Evolutionary conservation across 2,888 invertebrate genomes (phyloP), one percentile per base, ranked within the genome.

Genomic region (Synanthedon vespiformis): DNA sequence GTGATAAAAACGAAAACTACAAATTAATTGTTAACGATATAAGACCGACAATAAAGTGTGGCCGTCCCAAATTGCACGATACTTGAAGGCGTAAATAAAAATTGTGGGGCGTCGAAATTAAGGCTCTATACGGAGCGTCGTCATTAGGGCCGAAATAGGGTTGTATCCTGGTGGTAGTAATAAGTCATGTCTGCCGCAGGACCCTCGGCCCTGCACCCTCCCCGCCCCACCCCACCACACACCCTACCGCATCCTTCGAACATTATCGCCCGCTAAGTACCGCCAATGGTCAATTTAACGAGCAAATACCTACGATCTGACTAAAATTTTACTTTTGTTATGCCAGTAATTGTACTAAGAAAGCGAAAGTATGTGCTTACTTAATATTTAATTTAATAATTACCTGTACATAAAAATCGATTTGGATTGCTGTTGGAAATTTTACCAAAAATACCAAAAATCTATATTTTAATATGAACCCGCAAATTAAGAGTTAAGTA

Each of bases 171-270:
- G 79, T 77, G 78, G 77, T 77, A 67, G 81, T 79, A 83, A 86
- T 86, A 86, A 85, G 85, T 86, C 84, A 85, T 86, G 86, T 86
- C 86, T 78, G 78, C 74, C 77, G 75, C 83, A 84, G 83, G 74
- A 74, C 73, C 56, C 56, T 54, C 71, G 44, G 64, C 70, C 69
- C 71, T 48, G 40, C 65, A 61, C 66, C 61, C 64, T 61, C 65
- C 61, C 49, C 55, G 50, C 54, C 57, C 55, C 51, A 55, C 55
- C 51, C 51, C 67, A 63, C 67, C 70, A 61, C 63, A 59, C 62
- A 66, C 67, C 74, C 70, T 74, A 72, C 70, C 61, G 51, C 56
- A 50, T 69, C 67, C 66, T 68, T 65, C 70, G 74, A 74, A 76
- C 77, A 79, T 79, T 79, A 78, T 77, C 72, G 75, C 65, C 70